These are phyloP conservation scores for Procapra przewalskii DNA, from an alignment of 2,113 vertebrate species.

Conservation along the genomic window DNA sequence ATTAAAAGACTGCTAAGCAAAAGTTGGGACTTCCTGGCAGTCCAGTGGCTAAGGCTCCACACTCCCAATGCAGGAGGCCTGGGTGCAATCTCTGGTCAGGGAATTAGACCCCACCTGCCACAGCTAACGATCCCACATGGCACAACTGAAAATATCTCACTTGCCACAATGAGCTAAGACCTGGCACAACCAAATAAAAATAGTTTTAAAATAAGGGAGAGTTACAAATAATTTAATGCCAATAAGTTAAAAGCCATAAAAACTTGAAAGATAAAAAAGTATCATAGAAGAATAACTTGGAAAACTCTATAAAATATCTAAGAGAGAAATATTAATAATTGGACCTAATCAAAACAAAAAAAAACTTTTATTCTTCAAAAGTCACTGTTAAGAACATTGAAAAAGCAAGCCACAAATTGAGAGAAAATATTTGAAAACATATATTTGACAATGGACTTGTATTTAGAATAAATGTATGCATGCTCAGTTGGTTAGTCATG, in stretches of 20 bases:
- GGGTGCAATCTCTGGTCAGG: not conserved
- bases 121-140: not conserved
- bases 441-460: not conserved
- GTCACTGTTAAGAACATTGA: not conserved
- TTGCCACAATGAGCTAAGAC: not conserved
- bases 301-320: not conserved
- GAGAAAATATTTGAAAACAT: not conserved
- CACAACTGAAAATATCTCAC: not conserved
- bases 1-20: not conserved
- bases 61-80: not conserved
- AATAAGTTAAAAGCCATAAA: not conserved
- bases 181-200: not conserved
- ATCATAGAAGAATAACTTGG: not conserved
- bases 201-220: not conserved
- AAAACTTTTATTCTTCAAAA: not conserved
- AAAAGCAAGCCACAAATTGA: not conserved
- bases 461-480: not conserved
- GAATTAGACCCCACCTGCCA: not conserved
- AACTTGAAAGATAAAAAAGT: not conserved
- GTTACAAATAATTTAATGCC: not conserved
- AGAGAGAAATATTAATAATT: not conserved
- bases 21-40: not conserved
- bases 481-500: not conserved
- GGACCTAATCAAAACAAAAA: not conserved
- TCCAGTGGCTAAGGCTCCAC: not conserved